A percentile compares a stretch with the other conserved stretches of the same genome.
phyloP scores from a whole-genome alignment of 2,888 invertebrate genomes.

The Neocrepidodera transversa region DNA sequence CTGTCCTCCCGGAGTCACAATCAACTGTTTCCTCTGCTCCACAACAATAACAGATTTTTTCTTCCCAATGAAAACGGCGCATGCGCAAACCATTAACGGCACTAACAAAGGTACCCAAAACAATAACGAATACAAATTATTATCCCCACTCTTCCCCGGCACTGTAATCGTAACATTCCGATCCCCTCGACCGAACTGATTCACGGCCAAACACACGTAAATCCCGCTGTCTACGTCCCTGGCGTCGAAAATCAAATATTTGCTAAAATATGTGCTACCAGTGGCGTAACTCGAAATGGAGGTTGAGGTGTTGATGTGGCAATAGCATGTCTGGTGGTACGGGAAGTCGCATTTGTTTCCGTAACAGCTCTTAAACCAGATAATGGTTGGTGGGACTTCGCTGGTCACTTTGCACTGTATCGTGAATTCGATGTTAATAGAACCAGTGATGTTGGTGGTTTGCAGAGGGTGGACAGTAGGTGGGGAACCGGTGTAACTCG shows the following conservation, averaged over 20 bases:
- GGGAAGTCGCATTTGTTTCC: slow-evolving; percentile 50
- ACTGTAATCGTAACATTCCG: slow-evolving; percentile 51
- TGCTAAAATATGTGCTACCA: slow-evolving; percentile 53
- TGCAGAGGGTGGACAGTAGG: slow-evolving; percentile 50
- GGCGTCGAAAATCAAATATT: slow-evolving; percentile 54
- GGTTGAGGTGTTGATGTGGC: slow-evolving; percentile 46
- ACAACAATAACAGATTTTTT: slow-evolving; percentile 40
- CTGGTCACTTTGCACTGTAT: slow-evolving; percentile 57
- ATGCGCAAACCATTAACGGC: slow-evolving; percentile 54
- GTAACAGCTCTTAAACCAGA: slow-evolving; percentile 56
- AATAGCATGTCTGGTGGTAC: slow-evolving; percentile 50
- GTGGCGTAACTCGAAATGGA: slow-evolving; percentile 45
- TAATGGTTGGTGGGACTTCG: slow-evolving; percentile 51
- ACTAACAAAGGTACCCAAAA: slow-evolving; percentile 55
- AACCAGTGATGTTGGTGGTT: slow-evolving; percentile 50
- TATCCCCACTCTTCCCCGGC: slow-evolving; percentile 37
- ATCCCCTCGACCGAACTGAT: slow-evolving; percentile 51
- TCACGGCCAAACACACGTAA: slow-evolving; percentile 56
- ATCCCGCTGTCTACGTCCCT: slow-evolving; percentile 52
- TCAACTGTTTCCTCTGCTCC: slow-evolving; percentile 43
- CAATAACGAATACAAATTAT: slow-evolving; percentile 49
- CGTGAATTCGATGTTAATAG: slow-evolving; percentile 51
- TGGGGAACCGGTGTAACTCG: slow-evolving; percentile 45
- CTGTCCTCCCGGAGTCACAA: slow-evolving; percentile 36
- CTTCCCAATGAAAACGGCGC: slow-evolving; percentile 52